Evolutionary conservation across 2,888 invertebrate species (phyloP), one percentile per base, ranked within the genome.

Genomic region (Diachrysia chrysitis): DNA sequence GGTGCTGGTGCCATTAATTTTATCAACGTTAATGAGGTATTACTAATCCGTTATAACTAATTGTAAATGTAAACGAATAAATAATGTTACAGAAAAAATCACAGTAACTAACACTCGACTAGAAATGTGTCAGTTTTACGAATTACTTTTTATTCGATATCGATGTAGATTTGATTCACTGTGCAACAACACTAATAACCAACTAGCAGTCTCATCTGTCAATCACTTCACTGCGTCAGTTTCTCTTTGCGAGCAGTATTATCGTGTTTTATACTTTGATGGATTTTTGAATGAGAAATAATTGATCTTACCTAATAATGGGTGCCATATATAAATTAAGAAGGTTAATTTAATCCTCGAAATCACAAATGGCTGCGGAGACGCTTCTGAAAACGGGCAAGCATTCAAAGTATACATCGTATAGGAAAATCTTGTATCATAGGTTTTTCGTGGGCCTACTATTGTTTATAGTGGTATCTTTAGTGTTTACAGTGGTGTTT

Each of bases 391-490:
- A 93, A 93, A 89, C 92, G 85, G 90, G 90, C 87, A 95, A 93
- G 89, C 90, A 92, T 86, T 89, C 91, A 77, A 95, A 95, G 86
- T 92, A 92, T 92, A 91, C 86, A 90, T 92, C 95, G 83, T 94
- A 94, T 88, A 93, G 92, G 82, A 94, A 94, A 87, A 92, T 95
- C 83, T 87, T 94, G 87, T 95, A 95, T 90, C 93, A 94, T 92
- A 96, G 96, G 89, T 96, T 96, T 91, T 96, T 96, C 87, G 95
- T 96, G 81, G 94, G 95, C 76, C 87, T 96, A 83, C 95, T 96
- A 81, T 89, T 96, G 89, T 93, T 96, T 91, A 93, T 96, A 84
- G 89, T 96, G 77, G 85, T 96, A 85, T 95, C 96, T 74, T 91
- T 96, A 87, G 91, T 96, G 85, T 92, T 96, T 87, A 94, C 94